Evolutionary conservation across 2,797 vertebrate genomes (phyloP).

Genomic region (Propithecus deckenii): DNA sequence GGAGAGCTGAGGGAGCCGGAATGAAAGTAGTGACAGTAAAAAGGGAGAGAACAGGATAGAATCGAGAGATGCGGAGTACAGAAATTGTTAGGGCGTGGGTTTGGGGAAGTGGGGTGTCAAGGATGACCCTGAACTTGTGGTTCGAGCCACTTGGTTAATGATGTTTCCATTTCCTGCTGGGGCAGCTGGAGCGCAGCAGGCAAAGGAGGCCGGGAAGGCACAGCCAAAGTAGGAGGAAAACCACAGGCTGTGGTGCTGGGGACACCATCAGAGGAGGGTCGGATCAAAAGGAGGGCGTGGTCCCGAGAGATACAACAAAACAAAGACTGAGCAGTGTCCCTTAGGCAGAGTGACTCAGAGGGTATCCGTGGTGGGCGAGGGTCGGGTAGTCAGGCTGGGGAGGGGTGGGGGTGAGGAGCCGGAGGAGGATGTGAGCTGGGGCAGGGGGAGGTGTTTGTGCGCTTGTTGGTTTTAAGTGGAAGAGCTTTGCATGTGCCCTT

Average conservation of each 20-base stretch:
- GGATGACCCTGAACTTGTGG: neutral
- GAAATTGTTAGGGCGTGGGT: neutral
- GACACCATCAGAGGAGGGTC: neutral
- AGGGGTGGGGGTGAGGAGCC: fast-evolving
- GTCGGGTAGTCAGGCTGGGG: too few species aligned
- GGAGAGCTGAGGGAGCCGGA: neutral
- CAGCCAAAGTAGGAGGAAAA: neutral
- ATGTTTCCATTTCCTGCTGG: neutral
- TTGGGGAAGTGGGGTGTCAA: too few species aligned
- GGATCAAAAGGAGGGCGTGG: too few species aligned
- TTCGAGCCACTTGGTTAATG: neutral
- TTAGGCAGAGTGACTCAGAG: neutral
- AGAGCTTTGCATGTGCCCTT: neutral
- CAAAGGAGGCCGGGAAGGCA: neutral
- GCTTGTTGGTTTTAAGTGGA: neutral
- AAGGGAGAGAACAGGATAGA: neutral
- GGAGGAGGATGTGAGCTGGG: too few species aligned
- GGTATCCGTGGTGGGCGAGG: too few species aligned
- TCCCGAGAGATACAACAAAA: fast-evolving
- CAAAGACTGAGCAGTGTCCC: neutral
- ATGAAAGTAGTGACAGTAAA: neutral
- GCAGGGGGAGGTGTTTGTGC: fast-evolving
- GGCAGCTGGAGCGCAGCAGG: neutral
- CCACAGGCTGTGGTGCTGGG: neutral
- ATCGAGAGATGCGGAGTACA: neutral